Evolutionary conservation across 2,113 vertebrate species (phyloP).

Genomic region (Meles meles): DNA sequence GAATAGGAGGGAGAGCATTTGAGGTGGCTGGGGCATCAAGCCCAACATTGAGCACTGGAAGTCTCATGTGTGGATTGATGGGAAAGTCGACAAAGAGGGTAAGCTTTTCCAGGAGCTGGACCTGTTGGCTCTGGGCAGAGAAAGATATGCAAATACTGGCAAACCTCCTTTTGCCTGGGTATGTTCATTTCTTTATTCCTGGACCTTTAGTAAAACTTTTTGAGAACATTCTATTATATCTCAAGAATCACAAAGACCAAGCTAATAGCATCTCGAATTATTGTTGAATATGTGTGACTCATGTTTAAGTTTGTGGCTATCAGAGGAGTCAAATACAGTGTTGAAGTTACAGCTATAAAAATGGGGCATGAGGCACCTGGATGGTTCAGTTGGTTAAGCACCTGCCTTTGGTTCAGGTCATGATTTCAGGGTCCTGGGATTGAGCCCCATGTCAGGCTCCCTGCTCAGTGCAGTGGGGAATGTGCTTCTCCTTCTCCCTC

Average conservation of each 20-base stretch:
- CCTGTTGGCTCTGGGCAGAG: neutral
- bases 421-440: neutral
- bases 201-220: neutral
- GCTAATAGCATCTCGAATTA: neutral
- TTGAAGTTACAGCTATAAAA: neutral
- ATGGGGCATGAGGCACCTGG: neutral
- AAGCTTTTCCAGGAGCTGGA: too few relatives aligned
- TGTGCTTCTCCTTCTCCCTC: neutral
- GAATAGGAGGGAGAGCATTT: accelerated
- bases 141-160: neutral
- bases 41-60: neutral
- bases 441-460: neutral
- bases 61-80: accelerated
- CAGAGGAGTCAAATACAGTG: neutral
- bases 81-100: too few relatives aligned
- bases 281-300: neutral
- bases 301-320: neutral
- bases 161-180: neutral
- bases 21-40: neutral
- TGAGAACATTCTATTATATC: neutral
- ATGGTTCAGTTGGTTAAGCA: neutral
- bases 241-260: neutral
- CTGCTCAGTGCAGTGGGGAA: neutral
- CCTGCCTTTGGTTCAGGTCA: neutral
- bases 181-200: neutral